Conservation (phyloP, 1,140 invertebrate genomes). For the Drosophila kanapiae region DNA sequence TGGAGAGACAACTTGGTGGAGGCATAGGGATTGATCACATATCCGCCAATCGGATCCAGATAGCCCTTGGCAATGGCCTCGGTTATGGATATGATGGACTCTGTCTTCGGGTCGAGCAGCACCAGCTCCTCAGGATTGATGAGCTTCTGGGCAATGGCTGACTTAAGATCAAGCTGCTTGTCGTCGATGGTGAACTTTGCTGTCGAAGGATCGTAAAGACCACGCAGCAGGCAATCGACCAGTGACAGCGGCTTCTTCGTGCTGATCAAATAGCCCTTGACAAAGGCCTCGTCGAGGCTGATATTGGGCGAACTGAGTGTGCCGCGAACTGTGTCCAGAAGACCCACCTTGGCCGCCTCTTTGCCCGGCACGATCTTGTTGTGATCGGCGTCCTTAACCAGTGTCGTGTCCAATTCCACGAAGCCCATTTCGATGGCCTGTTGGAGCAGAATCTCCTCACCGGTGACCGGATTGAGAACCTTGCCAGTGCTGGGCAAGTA, state of each 20-base stretch:
- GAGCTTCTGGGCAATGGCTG: slow-evolving; percentile 91
- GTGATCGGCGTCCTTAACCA: slow-evolving; percentile 91
- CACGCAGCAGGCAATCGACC: slow-evolving; percentile 93
- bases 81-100: slow-evolving; percentile 91
- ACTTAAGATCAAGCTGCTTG: slow-evolving; percentile 90
- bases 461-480: slow-evolving; percentile 93
- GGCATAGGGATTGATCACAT: slow-evolving; percentile 91
- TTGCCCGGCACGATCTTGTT: slow-evolving; percentile 89
- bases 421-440: slow-evolving; percentile 90
- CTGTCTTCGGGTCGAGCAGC: slow-evolving; percentile 91
- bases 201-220: slow-evolving; percentile 92
- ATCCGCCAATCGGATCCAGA: slow-evolving; percentile 92
- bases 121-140: slow-evolving; percentile 93
- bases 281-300: slow-evolving; percentile 91
- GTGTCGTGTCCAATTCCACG: slow-evolving; percentile 89
- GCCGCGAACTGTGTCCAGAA: slow-evolving; percentile 90
- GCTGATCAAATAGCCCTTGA: slow-evolving; percentile 92
- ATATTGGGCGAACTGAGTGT: slow-evolving; percentile 89
- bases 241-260: slow-evolving; percentile 92
- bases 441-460: slow-evolving; percentile 90
- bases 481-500: slow-evolving; percentile 91
- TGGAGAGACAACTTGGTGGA: slow-evolving; percentile 91
- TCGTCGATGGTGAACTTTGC: slow-evolving; percentile 91
- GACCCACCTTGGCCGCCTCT: slow-evolving; percentile 89
- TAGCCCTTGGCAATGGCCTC: slow-evolving; percentile 93